Base-by-base conservation (phyloP, 2,888 invertebrate genomes). In the Drosophila pullipes region DNA sequence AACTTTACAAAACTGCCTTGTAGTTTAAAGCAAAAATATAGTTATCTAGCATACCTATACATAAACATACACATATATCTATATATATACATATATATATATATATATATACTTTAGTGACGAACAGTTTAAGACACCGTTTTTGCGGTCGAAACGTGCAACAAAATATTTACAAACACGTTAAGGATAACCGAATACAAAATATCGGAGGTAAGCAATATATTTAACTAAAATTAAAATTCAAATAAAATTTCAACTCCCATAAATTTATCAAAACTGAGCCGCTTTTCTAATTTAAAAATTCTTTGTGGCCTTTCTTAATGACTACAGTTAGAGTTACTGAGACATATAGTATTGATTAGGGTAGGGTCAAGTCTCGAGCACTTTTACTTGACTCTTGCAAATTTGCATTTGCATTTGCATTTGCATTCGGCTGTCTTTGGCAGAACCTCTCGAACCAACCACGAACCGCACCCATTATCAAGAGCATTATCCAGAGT, bases 1-100 rank as follows among this genome's bases (percentile, higher is more conserved):
- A 88, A 86, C 81, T 86, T 84, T 88, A 86, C 86, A 88, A 86
- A 88, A 86, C 88, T 86, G 86, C 86, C 86, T 88, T 86, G 84
- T 58, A 67, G 50, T 25, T 60, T 53, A 47, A 37, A 66, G 44
- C 35, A 55, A 76, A 57, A 47, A 47, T 25, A 28, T 75, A 71
- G 66, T 78, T 69, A 57, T 65, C 60, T 70, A 66, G 70, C 33
- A 62, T 25, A 54, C 53, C 47, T 55, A 57, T 49, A 63, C 33
- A 67, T 49, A 49, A 28, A 63, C 22, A 59, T 54, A 37, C 0
- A 7, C 6, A 44, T 44, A 44, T 44, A 22, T 33, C 57, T 10
- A 35, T 7, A 72, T 35, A 55, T n/a, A 65, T 6, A 37, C 4
- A 59, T 31, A 47, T 44, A 44, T 41, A 67, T 13, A 33, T 4